Percentiles rank a stretch among this genome's conserved stretches.
Conservation (phyloP, 2,888 invertebrate genomes). For the Xestia xanthographa region DNA sequence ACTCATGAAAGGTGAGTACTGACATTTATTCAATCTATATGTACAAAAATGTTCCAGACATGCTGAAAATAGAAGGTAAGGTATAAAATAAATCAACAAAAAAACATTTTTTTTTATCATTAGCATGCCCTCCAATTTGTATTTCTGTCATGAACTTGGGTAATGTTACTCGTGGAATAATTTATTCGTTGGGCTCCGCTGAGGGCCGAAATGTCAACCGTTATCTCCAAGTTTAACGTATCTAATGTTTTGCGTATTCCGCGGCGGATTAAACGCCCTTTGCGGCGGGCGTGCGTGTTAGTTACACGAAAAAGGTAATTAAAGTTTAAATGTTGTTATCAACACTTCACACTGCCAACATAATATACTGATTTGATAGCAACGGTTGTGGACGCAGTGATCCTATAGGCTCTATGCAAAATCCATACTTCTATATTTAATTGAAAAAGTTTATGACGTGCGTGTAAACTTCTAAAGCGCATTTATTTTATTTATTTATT, state of each 20-base stretch:
- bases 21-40: background rate
- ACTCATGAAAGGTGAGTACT: background rate
- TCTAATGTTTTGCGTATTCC: slow-evolving; percentile 43
- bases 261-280: slow-evolving; percentile 42
- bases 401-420: background rate
- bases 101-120: background rate
- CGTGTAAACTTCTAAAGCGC: background rate
- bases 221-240: slow-evolving; percentile 47
- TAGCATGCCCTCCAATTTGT: slow-evolving; percentile 60
- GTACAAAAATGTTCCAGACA: background rate
- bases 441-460: background rate
- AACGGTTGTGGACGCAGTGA: slow-evolving; percentile 9
- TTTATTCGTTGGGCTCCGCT: slow-evolving; percentile 58
- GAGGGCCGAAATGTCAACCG: slow-evolving; percentile 52
- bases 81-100: slow-evolving; percentile 5
- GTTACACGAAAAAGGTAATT: slow-evolving; percentile 32
- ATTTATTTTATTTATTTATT: too few relatives aligned
- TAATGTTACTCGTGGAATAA: slow-evolving; percentile 70
- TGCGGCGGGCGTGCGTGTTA: slow-evolving; percentile 29
- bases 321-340: slow-evolving; percentile 45
- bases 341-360: slow-evolving; percentile 21
- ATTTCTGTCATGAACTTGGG: slow-evolving; percentile 67
- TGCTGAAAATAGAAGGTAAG: background rate
- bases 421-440: background rate
- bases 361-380: slow-evolving; percentile 30